Base-by-base conservation (phyloP, 2,888 invertebrate genomes). In the Euplexia lucipara region DNA sequence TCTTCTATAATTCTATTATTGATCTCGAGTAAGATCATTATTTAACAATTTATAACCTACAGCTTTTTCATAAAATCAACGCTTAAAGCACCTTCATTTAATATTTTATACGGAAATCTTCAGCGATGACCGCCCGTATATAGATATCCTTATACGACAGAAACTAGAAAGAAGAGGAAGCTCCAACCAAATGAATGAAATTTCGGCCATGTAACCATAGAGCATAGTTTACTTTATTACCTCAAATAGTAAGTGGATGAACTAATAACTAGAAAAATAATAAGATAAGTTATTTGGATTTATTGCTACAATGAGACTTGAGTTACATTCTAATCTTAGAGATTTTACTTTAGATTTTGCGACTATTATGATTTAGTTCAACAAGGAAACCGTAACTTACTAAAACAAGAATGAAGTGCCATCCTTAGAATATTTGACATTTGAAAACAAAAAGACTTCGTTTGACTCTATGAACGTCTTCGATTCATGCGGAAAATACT, bases 1-100 rank as follows among this genome's bases (percentile, higher is more conserved):
- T 99, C 99, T 96, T 99, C 99, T 88, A 99, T 98, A 96, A 99
- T 99, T 95, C 99, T 98, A 96, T 99, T 99, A 96, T 99, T 98
- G 96, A 99, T 99, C 97, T 99, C 99, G 92, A 99, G 96, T 94
- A 99, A 96, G 96, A 99, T 99, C 99, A 99, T 99, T 93, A 93
- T 93, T 95, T 92, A 92, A 94, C 92, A 94, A 94, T 94, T 91
- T 90, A 92, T 92, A 94, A 92, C 95, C 95, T 95, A 95, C 94
- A 91, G 92, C 82, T 91, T 93, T 93, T 91, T 90, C 93, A 95
- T 95, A 94, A 94, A 95, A 94, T 90, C 89, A 95, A 95, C 94
- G 94, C 91, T 76, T 94, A 95, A 88, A 95, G 95, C 95, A 95
- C 95, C 95, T 93, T 95, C 95, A 95, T 95, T 95, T 95, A 95